Base-by-base conservation (phyloP, 2,113 vertebrate species). In the Ictalurus punctatus region DNA sequence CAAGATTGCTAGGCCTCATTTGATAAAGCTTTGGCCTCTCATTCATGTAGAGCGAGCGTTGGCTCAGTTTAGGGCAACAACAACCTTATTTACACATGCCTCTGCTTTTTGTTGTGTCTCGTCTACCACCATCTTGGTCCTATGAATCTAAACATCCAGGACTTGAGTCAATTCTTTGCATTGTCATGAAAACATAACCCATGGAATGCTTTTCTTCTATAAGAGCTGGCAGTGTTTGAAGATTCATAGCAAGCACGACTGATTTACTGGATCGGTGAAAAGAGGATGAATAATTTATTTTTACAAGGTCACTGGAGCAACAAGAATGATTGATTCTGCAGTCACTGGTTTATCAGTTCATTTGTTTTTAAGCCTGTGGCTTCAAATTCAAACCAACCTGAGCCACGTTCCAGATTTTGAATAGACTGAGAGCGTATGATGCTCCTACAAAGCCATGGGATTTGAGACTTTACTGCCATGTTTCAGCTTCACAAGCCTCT, bases 31-130 rank as follows among this genome's bases (percentile, higher is more conserved):
- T 89, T 91, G 86, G 91, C 83, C 37, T 37, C 84, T 81, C 74
- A 76, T 40, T 92, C 91, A 90, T 88, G 91, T 82, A 74, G 88
- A 91, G 91, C 92, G 48, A 37, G 16, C 14, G 2, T 86, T 69
- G 83, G 48, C 67, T 78, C 74, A 93, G 87, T 67, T 94, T 90
- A 92, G 90, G 91, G 92, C 92, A 92, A 93, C 93, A 91, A 87
- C 89, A n/a, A 73, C 27, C 59, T 56, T 90, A 84, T 92, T 93
- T 92, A 84, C 88, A 85, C 86, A 54, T 69, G 67, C 65, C 58
- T 83, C 19, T 52, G 90, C 65, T 90, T 85, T 87, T 91, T 94
- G 94, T 93, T 95, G 88, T n/a, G 65, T 89, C 81, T 89, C 27
- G 54, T 80, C 73, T 87, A 65, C 81, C 54, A 85, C 73, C 76